phyloP scores from a whole-genome alignment of 2,888 invertebrate genomes.

The Venustoraphidia nigricollis region DNA sequence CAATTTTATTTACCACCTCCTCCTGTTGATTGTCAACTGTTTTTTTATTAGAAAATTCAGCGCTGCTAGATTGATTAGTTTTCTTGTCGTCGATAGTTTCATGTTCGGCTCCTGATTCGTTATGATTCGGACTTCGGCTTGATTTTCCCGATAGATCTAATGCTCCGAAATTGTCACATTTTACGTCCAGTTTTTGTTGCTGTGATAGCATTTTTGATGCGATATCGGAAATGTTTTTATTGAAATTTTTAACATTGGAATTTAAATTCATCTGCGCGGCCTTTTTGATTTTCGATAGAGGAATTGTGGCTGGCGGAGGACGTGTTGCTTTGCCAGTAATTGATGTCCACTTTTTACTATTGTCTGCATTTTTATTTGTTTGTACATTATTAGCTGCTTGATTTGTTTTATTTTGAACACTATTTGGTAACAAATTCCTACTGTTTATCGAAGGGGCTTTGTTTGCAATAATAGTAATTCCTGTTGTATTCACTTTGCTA shows the following conservation, averaged over 20 bases:
- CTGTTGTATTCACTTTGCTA: too few relatives aligned
- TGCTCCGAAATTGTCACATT: conserved; percentile 33
- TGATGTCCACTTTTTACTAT: conserved; percentile 5
- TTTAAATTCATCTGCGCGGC: conserved; percentile 16
- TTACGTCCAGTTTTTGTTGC: conserved; percentile 18
- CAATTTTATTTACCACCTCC: conserved; percentile 1
- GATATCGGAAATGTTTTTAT: conserved; percentile 19
- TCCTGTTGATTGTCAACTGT: conserved; percentile 9
- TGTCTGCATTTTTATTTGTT: conserved; percentile 6
- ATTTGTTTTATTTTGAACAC: conserved; percentile 2
- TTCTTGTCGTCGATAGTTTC: conserved; percentile 9
- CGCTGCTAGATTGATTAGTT: conserved; percentile 5
- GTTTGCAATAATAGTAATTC: neutral
- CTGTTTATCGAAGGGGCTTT: conserved; percentile 1
- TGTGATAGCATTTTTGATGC: neutral
- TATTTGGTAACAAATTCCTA: conserved; percentile 4
- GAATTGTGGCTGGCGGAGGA: conserved; percentile 36
- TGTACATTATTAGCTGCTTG: conserved; percentile 2
- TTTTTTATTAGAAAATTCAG: conserved; percentile 7
- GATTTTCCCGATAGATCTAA: conserved; percentile 35
- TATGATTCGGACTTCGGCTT: conserved; percentile 13
- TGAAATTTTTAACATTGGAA: conserved; percentile 14
- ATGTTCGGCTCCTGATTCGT: conserved; percentile 10
- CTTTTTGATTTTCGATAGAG: conserved; percentile 32
- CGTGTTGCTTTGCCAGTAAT: conserved; percentile 21